These are phyloP conservation scores for Cenopis cana DNA, from an alignment of 2,888 invertebrate species.

Conservation along the genomic window DNA sequence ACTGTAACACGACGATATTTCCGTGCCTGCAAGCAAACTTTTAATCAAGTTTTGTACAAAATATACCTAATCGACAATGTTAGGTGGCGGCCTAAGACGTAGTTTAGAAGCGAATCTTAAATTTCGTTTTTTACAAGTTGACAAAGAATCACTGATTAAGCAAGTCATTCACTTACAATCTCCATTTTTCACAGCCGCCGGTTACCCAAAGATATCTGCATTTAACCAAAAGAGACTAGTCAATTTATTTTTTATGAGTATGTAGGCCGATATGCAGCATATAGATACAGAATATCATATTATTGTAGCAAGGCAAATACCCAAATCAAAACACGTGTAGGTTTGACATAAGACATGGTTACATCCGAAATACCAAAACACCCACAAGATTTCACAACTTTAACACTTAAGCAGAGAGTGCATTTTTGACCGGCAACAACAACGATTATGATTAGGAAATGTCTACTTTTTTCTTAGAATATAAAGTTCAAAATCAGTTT, in stretches of 20 bases:
- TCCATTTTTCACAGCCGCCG: background rate
- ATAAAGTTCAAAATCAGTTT: slow-evolving; percentile 36
- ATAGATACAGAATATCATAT: background rate
- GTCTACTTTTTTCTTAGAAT: slow-evolving; percentile 12
- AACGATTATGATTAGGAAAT: slow-evolving; percentile 4
- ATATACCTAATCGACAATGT: background rate
- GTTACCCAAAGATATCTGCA: background rate
- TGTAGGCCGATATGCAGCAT: too few species aligned
- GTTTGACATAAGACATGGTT: slow-evolving; percentile 50
- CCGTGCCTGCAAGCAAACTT: background rate
- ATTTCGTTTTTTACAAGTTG: background rate
- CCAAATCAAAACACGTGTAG: slow-evolving; percentile 52
- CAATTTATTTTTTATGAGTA: too few species aligned
- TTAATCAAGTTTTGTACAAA: background rate
- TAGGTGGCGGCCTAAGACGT: background rate
- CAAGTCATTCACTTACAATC: slow-evolving; percentile 19
- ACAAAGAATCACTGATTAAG: slow-evolving; percentile 4
- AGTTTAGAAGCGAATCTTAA: background rate
- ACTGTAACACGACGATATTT: background rate
- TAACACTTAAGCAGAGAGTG: slow-evolving; percentile 25
- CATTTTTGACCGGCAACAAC: slow-evolving; percentile 28
- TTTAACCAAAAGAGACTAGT: background rate
- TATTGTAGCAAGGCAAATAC: slow-evolving; percentile 50
- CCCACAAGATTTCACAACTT: slow-evolving; percentile 47
- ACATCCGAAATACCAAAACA: slow-evolving; percentile 51